A percentile compares a stretch with the other conserved stretches of the same genome.
These are phyloP conservation scores for Drosophila nigricruria DNA, from an alignment of 2,888 invertebrate species.

Conservation along the genomic window DNA sequence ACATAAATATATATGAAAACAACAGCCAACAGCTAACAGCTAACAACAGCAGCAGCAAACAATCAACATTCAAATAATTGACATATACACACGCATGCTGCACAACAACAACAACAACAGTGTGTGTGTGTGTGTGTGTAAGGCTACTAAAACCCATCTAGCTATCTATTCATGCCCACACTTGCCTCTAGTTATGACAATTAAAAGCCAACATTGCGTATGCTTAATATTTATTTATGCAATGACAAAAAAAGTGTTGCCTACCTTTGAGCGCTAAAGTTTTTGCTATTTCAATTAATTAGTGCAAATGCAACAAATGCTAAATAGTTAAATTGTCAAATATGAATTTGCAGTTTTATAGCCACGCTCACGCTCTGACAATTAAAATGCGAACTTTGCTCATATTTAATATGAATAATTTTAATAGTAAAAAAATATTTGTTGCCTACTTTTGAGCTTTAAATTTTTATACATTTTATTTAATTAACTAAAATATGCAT, in stretches of 20 bases:
- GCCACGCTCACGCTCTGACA: neutral
- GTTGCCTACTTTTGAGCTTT: constrained; percentile 20
- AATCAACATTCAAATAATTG: constrained; percentile 45
- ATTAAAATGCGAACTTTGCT: constrained; percentile 16
- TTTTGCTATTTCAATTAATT: constrained; percentile 15
- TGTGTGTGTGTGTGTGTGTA: constrained; percentile 3
- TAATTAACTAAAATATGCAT: constrained; percentile 1
- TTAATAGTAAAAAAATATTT: neutral
- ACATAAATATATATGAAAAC: constrained; percentile 71
- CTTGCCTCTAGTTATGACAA: constrained; percentile 11
- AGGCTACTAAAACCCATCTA: neutral
- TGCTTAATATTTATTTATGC: constrained; percentile 10
- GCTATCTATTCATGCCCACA: neutral
- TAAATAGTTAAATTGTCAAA: constrained; percentile 12
- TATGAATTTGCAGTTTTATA: neutral
- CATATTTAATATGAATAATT: constrained; percentile 6
- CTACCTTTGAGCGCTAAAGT: constrained; percentile 8
- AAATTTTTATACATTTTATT: neutral
- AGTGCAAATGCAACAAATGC: constrained; percentile 6
- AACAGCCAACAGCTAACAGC: constrained; percentile 49
- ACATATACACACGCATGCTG: constrained; percentile 19
- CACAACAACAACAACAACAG: too few species aligned
- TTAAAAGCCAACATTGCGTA: constrained; percentile 18
- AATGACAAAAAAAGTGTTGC: constrained; percentile 25
- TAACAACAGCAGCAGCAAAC: constrained; percentile 14